Percentiles rank a stretch among this genome's conserved stretches.
Conservation (phyloP, 2,113 vertebrate genomes). For the Oreochromis spilurus region DNA sequence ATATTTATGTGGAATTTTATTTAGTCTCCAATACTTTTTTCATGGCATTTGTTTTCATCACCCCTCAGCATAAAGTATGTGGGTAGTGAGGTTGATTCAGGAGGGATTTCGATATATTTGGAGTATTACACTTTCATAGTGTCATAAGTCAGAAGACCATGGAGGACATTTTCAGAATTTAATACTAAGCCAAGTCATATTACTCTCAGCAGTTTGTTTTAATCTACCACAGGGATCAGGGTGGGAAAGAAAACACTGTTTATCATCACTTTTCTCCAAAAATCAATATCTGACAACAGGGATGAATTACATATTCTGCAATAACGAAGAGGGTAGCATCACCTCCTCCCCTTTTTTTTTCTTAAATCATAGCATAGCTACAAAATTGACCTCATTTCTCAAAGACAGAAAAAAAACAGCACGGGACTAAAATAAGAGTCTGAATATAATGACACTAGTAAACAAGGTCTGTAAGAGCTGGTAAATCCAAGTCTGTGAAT, state of each 20-base stretch:
- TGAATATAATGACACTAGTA: not conserved
- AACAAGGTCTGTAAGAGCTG: not conserved
- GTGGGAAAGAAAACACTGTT: slow-evolving; percentile 30
- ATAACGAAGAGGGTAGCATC: slow-evolving; percentile 18
- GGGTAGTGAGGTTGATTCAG: not conserved
- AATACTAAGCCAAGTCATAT: slow-evolving; percentile 22
- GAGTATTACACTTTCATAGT: not conserved
- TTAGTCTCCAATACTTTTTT: not conserved
- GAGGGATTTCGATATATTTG: not conserved
- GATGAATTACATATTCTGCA: slow-evolving; percentile 34
- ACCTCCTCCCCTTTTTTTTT: not conserved
- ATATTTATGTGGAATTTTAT: not conserved
- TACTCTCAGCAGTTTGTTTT: slow-evolving; percentile 41
- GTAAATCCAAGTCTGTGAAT: slow-evolving; percentile 2
- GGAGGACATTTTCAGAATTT: slow-evolving; percentile 30
- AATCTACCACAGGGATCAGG: slow-evolving; percentile 35
- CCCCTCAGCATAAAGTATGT: not conserved
- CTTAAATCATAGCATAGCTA: not conserved
- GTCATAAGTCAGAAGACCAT: not conserved
- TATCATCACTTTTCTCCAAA: slow-evolving; percentile 43
- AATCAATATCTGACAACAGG: slow-evolving; percentile 48
- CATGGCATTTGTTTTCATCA: not conserved
- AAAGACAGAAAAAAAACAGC: not conserved
- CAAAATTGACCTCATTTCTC: slow-evolving; percentile 3
- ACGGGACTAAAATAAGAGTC: not conserved